Conservation (phyloP, 2,113 vertebrate genomes). For the Papio anubis region DNA sequence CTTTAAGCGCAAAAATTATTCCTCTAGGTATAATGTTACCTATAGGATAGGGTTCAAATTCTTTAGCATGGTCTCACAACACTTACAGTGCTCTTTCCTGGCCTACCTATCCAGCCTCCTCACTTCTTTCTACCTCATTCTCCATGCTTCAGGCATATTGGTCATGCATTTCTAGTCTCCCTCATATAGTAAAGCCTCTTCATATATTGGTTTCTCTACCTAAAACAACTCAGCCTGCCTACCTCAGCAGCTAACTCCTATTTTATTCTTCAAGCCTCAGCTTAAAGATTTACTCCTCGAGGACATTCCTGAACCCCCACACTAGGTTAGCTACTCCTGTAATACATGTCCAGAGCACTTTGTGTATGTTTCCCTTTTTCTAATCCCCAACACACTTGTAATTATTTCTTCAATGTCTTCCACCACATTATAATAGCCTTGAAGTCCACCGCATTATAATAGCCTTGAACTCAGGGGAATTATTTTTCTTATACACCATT, state of each 20-base stretch:
- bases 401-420: slow-evolving; percentile 25
- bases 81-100: neutral
- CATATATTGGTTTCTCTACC: neutral
- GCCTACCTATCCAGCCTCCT: neutral
- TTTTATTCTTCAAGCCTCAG: neutral
- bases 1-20: neutral
- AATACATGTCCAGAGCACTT: neutral
- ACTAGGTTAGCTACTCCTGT: neutral
- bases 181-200: neutral
- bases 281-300: neutral
- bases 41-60: neutral
- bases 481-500: slow-evolving; percentile 20
- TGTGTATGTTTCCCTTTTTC: neutral
- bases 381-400: neutral
- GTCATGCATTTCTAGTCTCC: neutral
- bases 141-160: neutral
- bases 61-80: neutral
- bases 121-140: neutral
- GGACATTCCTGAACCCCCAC: neutral
- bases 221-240: neutral
- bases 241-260: neutral
- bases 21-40: neutral
- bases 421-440: neutral
- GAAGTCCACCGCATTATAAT: neutral
- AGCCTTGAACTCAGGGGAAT: neutral